Evolutionary conservation across 2,888 invertebrate genomes (phyloP), one percentile per base, ranked within the genome.

Genomic region (Dynastes tityus): DNA sequence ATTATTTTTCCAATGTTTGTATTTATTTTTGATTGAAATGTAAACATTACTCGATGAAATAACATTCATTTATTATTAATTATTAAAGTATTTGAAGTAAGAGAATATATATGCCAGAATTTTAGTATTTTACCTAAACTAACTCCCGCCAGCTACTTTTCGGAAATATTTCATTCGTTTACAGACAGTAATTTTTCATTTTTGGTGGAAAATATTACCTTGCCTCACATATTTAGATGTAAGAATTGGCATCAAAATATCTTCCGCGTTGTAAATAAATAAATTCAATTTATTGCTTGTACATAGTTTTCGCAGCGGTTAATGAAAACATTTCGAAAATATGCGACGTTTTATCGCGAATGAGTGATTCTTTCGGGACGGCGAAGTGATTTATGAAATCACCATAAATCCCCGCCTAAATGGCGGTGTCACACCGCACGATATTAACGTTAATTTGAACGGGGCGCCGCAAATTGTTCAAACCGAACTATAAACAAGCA

Each of bases 401-500:
- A 45, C 73, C 73, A 74, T 74, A 74, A 74, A 74, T 74, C 63
- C 68, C 73, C 73, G 63, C 61, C 73, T 74, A 74, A 74, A 74
- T 74, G 73, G 73, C 73, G 61, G 61, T 61, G 73, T 74, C 73
- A 74, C 61, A 74, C 73, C 73, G 73, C 73, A 79, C 81, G 73
- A 76, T 76, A 77, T 70, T 75, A 78, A 53, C 80, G 79, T 75
- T 73, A 78, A 78, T 78, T 78, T 64, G 71, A 78, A 78, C 78
- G 73, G 78, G 55, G 64, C 29, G 64, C 78, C 78, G 78, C 71
- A 78, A 78, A 78, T 78, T 73, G 78, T 73, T 71, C 78, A 73
- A 73, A 78, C 78, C 78, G 71, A 61, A 78, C 78, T 71, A 71
- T 78, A 78, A 78, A 78, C 78, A 78, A 65, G 79, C 78, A 79